Percentiles rank a stretch among this genome's conserved stretches.
phyloP scores from a whole-genome alignment of 2,113 vertebrate genomes.

The Dasypus novemcinctus region DNA sequence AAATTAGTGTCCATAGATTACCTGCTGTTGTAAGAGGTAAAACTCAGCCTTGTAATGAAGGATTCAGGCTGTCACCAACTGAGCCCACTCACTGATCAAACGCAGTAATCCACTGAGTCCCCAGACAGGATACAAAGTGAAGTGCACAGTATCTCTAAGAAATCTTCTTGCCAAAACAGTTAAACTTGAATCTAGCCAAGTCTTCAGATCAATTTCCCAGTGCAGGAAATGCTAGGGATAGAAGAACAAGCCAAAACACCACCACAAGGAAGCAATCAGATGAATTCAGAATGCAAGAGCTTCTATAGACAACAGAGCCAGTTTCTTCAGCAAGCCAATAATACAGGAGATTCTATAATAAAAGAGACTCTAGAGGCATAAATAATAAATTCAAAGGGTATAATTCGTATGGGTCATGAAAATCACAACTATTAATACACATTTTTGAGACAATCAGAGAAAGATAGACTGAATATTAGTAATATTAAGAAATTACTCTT shows the following conservation, averaged over 20 bases:
- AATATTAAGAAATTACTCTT: background rate
- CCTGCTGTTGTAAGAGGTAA: background rate
- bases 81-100: background rate
- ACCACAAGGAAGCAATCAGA: background rate
- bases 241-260: background rate
- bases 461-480: background rate
- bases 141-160: background rate
- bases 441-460: background rate
- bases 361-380: background rate
- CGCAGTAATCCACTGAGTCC: background rate
- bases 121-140: background rate
- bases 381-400: background rate
- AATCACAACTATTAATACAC: background rate
- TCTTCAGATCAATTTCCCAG: background rate
- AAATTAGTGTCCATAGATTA: background rate
- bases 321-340: background rate
- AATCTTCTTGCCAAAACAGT: background rate
- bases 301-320: background rate
- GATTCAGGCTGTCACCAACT: background rate
- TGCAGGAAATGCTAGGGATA: background rate
- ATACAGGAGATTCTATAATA: background rate
- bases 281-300: background rate
- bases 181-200: background rate
- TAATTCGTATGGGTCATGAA: fast-evolving
- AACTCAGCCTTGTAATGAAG: background rate